A percentile compares a stretch with the other conserved stretches of the same genome.
phyloP scores from a whole-genome alignment of 2,113 vertebrate species.

The Laticauda laticaudata region DNA sequence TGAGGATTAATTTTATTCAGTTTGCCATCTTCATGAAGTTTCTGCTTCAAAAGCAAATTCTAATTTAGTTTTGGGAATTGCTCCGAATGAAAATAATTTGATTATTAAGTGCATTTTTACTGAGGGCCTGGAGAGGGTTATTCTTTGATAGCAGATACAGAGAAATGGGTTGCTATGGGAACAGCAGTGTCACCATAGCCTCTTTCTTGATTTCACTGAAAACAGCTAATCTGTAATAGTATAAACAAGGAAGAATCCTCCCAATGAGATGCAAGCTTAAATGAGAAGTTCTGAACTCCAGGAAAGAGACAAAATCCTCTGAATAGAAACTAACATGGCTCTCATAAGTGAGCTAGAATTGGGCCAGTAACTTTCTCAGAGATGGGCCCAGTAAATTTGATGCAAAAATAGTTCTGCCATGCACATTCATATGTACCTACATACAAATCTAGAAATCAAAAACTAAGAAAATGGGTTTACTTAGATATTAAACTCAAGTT shows the following conservation, averaged over 20 bases:
- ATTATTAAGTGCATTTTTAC: slow-evolving; percentile 26
- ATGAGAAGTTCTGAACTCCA: background rate
- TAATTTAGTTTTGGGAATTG: slow-evolving; percentile 22
- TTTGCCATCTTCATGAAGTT: background rate
- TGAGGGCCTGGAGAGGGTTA: background rate
- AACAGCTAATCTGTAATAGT: background rate
- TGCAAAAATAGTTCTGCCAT: background rate
- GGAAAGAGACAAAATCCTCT: background rate
- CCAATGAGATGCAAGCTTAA: background rate
- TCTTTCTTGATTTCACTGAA: slow-evolving; percentile 1
- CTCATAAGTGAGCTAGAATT: background rate
- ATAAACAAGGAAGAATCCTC: slow-evolving; percentile 17
- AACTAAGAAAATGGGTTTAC: background rate
- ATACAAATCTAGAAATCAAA: background rate
- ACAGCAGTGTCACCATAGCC: slow-evolving; percentile 3
- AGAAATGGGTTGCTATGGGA: slow-evolving; percentile 33
- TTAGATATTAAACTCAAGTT: background rate
- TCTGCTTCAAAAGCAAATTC: background rate
- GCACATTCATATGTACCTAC: no score
- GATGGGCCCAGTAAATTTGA: background rate
- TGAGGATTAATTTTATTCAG: background rate
- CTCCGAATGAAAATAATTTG: background rate
- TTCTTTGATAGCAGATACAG: background rate
- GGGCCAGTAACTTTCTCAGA: background rate
- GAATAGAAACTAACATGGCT: background rate